Percentiles rank a stretch among this genome's conserved stretches.
These are phyloP conservation scores for Sericinus montela DNA, from an alignment of 2,888 invertebrate species.

Conservation along the genomic window DNA sequence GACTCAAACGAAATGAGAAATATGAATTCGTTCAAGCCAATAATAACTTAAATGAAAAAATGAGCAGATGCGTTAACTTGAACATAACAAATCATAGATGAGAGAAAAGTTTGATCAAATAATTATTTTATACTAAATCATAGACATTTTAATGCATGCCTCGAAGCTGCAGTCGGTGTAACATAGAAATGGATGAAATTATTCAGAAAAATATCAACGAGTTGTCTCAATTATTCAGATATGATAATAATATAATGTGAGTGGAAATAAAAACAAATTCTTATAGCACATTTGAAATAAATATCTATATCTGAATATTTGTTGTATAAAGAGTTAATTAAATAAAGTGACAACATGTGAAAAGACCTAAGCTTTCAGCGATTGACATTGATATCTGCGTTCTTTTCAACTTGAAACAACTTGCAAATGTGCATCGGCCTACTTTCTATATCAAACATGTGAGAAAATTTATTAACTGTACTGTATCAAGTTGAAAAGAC, in stretches of 20 bases:
- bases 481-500: conserved; percentile 60
- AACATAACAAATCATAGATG: conserved; percentile 22
- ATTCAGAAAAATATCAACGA: not conserved
- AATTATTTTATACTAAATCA: not conserved
- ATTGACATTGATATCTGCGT: conserved; percentile 27
- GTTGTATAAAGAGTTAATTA: conserved; percentile 20
- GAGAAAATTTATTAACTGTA: too few relatives aligned
- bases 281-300: not conserved
- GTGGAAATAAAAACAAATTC: not conserved
- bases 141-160: conserved; percentile 25
- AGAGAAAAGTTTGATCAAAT: conserved; percentile 19
- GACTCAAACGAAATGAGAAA: not conserved
- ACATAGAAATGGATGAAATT: conserved; percentile 3
- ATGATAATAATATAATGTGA: not conserved
- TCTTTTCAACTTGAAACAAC: conserved; percentile 60
- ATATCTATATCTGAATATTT: conserved; percentile 10
- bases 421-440: not conserved
- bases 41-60: conserved; percentile 6
- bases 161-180: conserved; percentile 26
- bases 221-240: conserved; percentile 31
- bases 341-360: conserved; percentile 31
- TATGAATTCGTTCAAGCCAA: not conserved
- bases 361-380: conserved; percentile 38
- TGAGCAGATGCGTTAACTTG: conserved; percentile 16
- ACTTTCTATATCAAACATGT: too few relatives aligned